These are phyloP conservation scores for Amphimedon queenslandica DNA, from an alignment of 37 sponge, comb jelly and placozoan genomes.

Conservation along the genomic window DNA sequence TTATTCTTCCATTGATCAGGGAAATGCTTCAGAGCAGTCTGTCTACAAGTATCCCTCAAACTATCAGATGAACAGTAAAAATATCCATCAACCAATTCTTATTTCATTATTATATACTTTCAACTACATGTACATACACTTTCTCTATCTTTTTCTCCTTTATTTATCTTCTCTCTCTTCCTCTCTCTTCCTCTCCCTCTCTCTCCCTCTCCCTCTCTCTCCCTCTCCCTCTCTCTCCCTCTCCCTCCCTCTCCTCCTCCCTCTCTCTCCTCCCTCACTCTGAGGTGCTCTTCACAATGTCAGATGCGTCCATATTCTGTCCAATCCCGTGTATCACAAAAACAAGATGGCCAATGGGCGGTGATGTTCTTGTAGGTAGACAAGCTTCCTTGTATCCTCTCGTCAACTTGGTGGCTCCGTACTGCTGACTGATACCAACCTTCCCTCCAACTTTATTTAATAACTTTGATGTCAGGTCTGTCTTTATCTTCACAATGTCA, in stretches of 20 bases:
- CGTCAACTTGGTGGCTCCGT: constrained; percentile 5
- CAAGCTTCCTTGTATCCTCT: constrained; percentile 79
- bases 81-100: neutral
- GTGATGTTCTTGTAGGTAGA: constrained; percentile 17
- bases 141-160: neutral
- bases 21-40: constrained; percentile 67
- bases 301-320: constrained; percentile 55
- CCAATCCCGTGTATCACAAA: constrained; percentile 88
- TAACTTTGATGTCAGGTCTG: constrained; percentile 39
- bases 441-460: constrained; percentile 56
- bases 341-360: constrained; percentile 79
- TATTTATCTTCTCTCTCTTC: too few relatives aligned
- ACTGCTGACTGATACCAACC: constrained; percentile 15
- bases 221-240: too few relatives aligned
- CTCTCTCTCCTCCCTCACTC: too few relatives aligned
- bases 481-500: constrained; percentile 56
- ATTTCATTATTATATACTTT: neutral
- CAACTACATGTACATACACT: constrained; percentile 2
- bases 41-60: constrained; percentile 26
- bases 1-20: constrained; percentile 32
- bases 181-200: neutral
- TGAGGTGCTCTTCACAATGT: constrained; percentile 41
- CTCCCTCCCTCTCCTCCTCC: too few relatives aligned
- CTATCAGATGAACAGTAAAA: constrained; percentile 29
- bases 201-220: constrained; percentile 1